Base-by-base conservation (phyloP, 2,888 invertebrate species). In the Chouioia cunea region DNA sequence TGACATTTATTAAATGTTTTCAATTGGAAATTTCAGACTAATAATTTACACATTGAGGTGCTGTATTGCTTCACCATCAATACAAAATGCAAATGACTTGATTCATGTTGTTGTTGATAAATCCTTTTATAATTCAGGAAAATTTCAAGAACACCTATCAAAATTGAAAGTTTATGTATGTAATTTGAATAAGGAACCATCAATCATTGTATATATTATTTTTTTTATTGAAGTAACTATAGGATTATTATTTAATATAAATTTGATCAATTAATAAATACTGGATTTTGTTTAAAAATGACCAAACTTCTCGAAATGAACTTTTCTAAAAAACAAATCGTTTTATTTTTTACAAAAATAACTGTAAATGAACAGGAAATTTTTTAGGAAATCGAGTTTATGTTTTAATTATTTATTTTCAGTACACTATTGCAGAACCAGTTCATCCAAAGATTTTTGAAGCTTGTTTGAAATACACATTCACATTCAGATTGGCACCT, bases 381-480 rank as follows among this genome's bases (percentile, higher is more conserved):
- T 27, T 15, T 63, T 18, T 20, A 18, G 8, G 2, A 59, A 46
- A 46, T 47, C 6, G 8, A 4, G 36, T 47, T 50, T 16, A 4
- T 62, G 18, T 27, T 64, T 23, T n/a, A 36, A 20, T 20, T 20
- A 50, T 4, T 53, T 36, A 22, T 20, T 16, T 44, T 20, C 16
- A 82, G 80, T 79, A 73, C 71, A 76, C 75, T 16, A 65, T 74
- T 18, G 70, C 77, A 18, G 72, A 76, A 14, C 69, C 75, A 18
- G 75, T 84, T 10, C 78, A 78, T n/a, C 46, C 62, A 15, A 73
- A 77, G 47, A 74, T 81, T 69, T 86, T 85, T 68, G 79, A 79
- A 70, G 72, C 74, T 23, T 85, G 84, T 73, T 74, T 86, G 8
- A 79, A 73, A 22, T 85, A 82, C 71, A 81, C 85, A 2, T 77